Conservation (phyloP, 1,140 invertebrate species). For the Drosophila neocordata region DNA sequence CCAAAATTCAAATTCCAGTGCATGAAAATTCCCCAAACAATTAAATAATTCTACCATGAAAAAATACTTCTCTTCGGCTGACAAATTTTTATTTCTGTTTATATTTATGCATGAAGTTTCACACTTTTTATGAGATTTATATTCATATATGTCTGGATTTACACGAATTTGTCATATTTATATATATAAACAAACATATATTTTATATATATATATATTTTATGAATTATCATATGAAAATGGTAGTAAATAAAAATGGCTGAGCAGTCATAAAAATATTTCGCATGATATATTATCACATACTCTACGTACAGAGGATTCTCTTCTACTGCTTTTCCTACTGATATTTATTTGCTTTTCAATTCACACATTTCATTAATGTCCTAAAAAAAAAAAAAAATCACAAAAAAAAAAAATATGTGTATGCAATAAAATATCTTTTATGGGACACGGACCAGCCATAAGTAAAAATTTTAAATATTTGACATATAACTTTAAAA, state of each 20-base stretch:
- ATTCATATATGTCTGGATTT: not conserved
- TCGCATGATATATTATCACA: constrained; percentile 10
- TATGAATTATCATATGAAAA: constrained; percentile 1
- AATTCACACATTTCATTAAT: constrained; percentile 5
- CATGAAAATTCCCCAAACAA: too few relatives aligned
- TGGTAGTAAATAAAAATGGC: constrained; percentile 4
- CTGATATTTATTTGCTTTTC: constrained; percentile 1
- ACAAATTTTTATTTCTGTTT: not conserved
- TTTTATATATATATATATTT: not conserved
- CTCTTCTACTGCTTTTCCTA: not conserved
- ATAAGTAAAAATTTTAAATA: not conserved
- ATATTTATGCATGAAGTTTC: constrained; percentile 3
- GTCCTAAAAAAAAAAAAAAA: not conserved
- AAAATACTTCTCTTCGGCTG: not conserved
- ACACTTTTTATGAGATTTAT: not conserved
- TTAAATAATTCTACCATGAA: too few relatives aligned
- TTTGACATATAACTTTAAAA: not conserved
- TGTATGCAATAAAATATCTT: not conserved
- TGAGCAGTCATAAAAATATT: constrained; percentile 10
- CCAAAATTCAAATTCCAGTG: too few relatives aligned
- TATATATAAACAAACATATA: not conserved
- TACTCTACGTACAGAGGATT: not conserved
- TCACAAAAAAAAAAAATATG: not conserved
- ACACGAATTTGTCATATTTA: not conserved
- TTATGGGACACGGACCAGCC: not conserved